A percentile compares a stretch with the other conserved stretches of the same genome.
Evolutionary conservation across 2,888 invertebrate species (phyloP).

Genomic region (Nemapogon koenigi): DNA sequence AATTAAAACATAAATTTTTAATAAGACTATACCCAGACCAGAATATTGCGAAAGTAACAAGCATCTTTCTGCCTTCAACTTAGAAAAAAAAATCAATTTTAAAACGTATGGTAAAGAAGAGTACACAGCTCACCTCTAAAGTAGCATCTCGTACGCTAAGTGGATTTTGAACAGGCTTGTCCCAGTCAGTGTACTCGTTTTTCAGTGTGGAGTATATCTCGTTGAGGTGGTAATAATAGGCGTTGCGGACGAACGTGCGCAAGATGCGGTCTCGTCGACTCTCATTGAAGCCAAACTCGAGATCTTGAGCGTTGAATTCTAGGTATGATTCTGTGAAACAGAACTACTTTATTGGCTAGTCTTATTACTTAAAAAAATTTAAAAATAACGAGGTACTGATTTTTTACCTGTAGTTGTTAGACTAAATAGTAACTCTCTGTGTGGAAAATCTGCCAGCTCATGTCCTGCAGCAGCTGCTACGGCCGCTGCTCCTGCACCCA

Average conservation of each 20-base stretch:
- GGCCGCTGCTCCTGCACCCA: slow-evolving; percentile 64
- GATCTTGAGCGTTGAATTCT: slow-evolving; percentile 82
- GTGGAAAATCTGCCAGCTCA: slow-evolving; percentile 82
- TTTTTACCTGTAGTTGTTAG: slow-evolving; percentile 72
- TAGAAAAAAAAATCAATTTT: too few species aligned
- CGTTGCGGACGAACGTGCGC: slow-evolving; percentile 91
- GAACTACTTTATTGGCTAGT: background rate
- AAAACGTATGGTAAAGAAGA: too few species aligned
- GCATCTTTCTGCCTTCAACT: too few species aligned
- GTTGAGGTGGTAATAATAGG: slow-evolving; percentile 93
- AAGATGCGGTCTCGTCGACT: slow-evolving; percentile 84
- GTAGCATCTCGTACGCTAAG: slow-evolving; percentile 85
- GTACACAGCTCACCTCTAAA: slow-evolving; percentile 63
- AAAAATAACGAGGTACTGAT: background rate
- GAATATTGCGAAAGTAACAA: too few species aligned
- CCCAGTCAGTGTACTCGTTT: slow-evolving; percentile 98
- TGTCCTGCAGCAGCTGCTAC: slow-evolving; percentile 76
- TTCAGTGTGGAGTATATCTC: slow-evolving; percentile 92
- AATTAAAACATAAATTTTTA: too few species aligned
- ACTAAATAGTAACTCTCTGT: slow-evolving; percentile 83
- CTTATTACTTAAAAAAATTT: background rate
- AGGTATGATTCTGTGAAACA: slow-evolving; percentile 75
- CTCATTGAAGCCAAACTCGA: slow-evolving; percentile 92
- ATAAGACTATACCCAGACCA: too few species aligned
- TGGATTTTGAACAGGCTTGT: slow-evolving; percentile 84